These are phyloP conservation scores for Drosophila bipectinata DNA, from an alignment of 1,140 invertebrate species.

Conservation along the genomic window DNA sequence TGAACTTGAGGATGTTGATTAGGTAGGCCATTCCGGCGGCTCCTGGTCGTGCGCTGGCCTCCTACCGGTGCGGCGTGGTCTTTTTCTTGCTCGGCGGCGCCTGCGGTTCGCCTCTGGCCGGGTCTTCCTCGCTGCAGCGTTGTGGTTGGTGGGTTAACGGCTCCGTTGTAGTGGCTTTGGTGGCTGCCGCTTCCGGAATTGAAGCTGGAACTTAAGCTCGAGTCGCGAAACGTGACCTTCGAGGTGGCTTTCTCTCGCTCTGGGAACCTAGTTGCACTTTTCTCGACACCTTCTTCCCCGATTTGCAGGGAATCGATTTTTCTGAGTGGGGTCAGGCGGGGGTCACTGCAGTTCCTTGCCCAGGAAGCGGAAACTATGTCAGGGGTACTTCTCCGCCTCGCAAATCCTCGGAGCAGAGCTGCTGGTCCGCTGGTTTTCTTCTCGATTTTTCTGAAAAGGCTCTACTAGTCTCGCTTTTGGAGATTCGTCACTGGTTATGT, in stretches of 20 bases:
- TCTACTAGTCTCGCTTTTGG: conserved; percentile 4
- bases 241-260: conserved; percentile 6
- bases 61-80: conserved; percentile 79
- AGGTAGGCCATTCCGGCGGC: conserved; percentile 74
- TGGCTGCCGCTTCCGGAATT: conserved; percentile 48
- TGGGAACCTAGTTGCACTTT: conserved; percentile 7
- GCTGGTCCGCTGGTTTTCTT: background rate
- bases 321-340: conserved; percentile 14
- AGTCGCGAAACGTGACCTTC: conserved; percentile 49
- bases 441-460: background rate
- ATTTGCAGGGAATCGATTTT: conserved; percentile 41
- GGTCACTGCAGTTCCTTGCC: conserved; percentile 22
- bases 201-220: conserved; percentile 1
- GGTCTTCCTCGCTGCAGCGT: conserved; percentile 40
- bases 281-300: background rate
- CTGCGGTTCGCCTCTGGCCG: conserved; percentile 47
- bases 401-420: background rate
- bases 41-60: conserved; percentile 1
- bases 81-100: conserved; percentile 58
- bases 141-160: conserved; percentile 52
- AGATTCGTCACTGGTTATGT: background rate
- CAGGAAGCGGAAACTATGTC: conserved; percentile 41
- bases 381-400: background rate
- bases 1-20: conserved; percentile 83
- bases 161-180: conserved; percentile 83